Conservation (phyloP, 1,140 invertebrate species). For the Mylabris phalerata region DNA sequence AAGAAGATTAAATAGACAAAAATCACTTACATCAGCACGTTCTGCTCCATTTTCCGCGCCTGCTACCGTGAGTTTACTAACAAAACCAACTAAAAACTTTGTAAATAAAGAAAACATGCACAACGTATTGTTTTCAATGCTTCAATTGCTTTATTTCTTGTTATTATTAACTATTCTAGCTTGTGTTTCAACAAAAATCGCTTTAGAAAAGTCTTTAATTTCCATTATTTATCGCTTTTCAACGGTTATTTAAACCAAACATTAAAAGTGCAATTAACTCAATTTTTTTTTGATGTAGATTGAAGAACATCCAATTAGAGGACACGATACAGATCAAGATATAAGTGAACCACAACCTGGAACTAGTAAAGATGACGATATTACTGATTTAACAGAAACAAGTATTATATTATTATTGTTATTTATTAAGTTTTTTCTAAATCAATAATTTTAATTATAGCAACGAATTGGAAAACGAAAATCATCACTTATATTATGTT, state of each 20-base stretch:
- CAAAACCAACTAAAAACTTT: constrained; percentile 1
- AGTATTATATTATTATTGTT: constrained; percentile 17
- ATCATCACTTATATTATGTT: constrained; percentile 18
- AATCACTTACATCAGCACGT: constrained; percentile 25
- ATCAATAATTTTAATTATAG: background rate
- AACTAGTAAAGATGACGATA: constrained; percentile 37
- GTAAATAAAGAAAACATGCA: too few species aligned
- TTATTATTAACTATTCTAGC: background rate
- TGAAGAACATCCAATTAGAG: constrained; percentile 19
- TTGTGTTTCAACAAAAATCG: background rate
- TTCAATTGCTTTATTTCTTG: background rate
- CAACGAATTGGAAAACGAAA: background rate
- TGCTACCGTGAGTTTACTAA: constrained; percentile 38
- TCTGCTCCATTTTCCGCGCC: constrained; percentile 36
- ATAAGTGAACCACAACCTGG: constrained; percentile 33
- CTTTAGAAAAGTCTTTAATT: background rate
- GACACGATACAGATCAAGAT: constrained; percentile 16
- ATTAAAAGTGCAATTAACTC: background rate
- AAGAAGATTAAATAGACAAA: constrained; percentile 29
- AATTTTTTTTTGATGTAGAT: constrained; percentile 12
- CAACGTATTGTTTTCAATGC: background rate
- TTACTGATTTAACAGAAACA: constrained; percentile 31
- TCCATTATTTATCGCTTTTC: background rate
- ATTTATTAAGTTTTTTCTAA: background rate
- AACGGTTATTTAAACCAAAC: background rate